Evolutionary conservation across 37 sponge, comb jelly and placozoan species (phyloP).

Genomic region (Geodia barretti): DNA sequence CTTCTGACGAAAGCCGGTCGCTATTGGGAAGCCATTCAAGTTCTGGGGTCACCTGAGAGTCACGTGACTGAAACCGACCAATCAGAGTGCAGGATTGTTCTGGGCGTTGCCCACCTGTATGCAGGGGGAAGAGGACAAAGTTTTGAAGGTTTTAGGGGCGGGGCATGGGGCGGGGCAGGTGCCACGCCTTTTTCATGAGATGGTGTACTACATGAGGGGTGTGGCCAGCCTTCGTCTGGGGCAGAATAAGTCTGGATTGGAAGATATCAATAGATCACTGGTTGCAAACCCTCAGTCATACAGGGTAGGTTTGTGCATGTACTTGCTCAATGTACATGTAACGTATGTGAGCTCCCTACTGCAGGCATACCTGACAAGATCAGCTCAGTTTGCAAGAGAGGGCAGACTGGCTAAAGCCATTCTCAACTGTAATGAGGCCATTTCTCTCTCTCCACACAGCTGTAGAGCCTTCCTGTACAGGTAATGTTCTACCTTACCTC

Average conservation of each 20-base stretch:
- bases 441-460: conserved; percentile 70
- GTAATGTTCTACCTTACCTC: conserved; percentile 43
- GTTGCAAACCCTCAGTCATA: conserved; percentile 69
- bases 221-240: conserved; percentile 65
- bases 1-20: neutral
- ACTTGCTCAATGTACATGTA: neutral
- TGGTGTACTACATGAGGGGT: conserved; percentile 73
- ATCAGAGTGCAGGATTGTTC: neutral
- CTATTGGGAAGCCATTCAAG: neutral
- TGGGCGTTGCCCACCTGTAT: neutral
- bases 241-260: conserved; percentile 43
- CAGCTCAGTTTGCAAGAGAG: conserved; percentile 71
- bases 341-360: neutral
- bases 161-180: neutral
- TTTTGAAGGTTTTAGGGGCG: neutral
- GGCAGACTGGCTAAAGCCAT: conserved; percentile 86
- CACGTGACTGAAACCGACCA: neutral
- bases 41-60: neutral
- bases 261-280: conserved; percentile 86
- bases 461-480: conserved; percentile 86
- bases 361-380: conserved; percentile 83
- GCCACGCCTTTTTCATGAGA: neutral
- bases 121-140: neutral
- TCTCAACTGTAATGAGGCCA: conserved; percentile 96
- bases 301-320: conserved; percentile 32